Evolutionary conservation across 1,140 invertebrate genomes (phyloP), one percentile per base, ranked within the genome.

Genomic region (Holcopasites calliopsidis): DNA sequence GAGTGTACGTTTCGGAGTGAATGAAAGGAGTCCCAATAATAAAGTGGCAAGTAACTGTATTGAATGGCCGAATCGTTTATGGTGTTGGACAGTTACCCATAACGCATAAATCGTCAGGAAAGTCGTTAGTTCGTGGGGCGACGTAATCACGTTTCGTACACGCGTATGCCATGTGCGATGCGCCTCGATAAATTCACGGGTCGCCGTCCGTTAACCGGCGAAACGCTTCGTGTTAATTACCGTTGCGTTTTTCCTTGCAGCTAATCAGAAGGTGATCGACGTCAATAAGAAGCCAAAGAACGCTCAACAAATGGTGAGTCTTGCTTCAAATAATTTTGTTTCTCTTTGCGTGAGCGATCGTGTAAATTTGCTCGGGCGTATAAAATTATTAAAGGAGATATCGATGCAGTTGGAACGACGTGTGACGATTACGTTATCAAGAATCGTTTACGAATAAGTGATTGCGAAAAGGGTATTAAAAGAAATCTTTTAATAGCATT

Each of bases 301-400:
- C 82, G 94, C 95, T 28, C 94, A 96, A 85, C 97, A 98, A 95
- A 98, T 98, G 97, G 97, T 98, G 90, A 96, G 96, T 95, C 33
- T 26, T 10, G 21, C 11, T 26, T 64, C 6, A 2, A 28, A 44
- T n/a, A 16, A 44, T 13, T 47, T 47, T 47, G 44, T n/a, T 18
- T 64, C 16, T 16, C n/a, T n/a, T n/a, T n/a, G n/a, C n/a, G n/a
- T n/a, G n/a, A n/a, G n/a, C n/a, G n/a, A n/a, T n/a, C n/a, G n/a
- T n/a, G n/a, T n/a, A n/a, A n/a, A n/a, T n/a, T n/a, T n/a, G n/a
- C n/a, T n/a, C n/a, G n/a, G n/a, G n/a, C n/a, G n/a, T n/a, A n/a
- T n/a, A n/a, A n/a, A n/a, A n/a, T n/a, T n/a, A n/a, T n/a, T n/a
- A n/a, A n/a, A n/a, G n/a, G n/a, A n/a, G n/a, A n/a, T n/a, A n/a